These are phyloP conservation scores for Camponotus vicinus DNA, from an alignment of 1,140 invertebrate species.

Conservation along the genomic window DNA sequence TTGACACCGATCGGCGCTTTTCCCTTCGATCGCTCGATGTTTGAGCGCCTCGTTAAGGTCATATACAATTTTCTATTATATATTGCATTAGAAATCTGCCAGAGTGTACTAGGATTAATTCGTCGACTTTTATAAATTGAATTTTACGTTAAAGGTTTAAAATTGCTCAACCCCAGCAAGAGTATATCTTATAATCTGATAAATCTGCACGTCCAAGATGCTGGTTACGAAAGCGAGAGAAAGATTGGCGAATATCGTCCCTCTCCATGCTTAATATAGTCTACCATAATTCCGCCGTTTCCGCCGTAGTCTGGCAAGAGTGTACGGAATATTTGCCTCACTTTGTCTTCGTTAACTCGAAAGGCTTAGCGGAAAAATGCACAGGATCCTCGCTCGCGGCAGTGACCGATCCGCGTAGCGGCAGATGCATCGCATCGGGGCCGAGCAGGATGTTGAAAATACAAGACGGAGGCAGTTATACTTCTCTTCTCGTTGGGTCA, in stretches of 20 bases:
- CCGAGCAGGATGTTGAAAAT: conserved; percentile 76
- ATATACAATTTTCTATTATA: conserved; percentile 15
- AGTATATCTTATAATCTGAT: conserved; percentile 19
- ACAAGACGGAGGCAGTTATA: conserved; percentile 72
- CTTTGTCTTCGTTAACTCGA: conserved; percentile 53
- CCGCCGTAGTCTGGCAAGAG: conserved; percentile 27
- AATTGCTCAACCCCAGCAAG: conserved; percentile 5
- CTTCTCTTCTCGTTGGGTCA: conserved; percentile 72
- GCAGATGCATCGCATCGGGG: conserved; percentile 49
- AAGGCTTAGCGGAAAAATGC: conserved; percentile 53
- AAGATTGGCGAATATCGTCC: conserved; percentile 8
- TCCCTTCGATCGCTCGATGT: conserved; percentile 32
- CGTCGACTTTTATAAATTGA: conserved; percentile 3
- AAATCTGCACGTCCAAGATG: conserved; percentile 14
- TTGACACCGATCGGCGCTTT: conserved; percentile 56
- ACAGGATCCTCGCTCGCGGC: conserved; percentile 52
- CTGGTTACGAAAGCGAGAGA: conserved; percentile 12
- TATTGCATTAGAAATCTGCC: background rate
- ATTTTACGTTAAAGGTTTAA: background rate
- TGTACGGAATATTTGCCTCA: conserved; percentile 43
- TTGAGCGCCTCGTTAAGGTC: conserved; percentile 27
- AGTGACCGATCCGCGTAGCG: conserved; percentile 56
- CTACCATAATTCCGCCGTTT: conserved; percentile 39
- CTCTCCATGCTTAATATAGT: conserved; percentile 31
- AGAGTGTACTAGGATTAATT: background rate